Evolutionary conservation across 2,888 invertebrate genomes (phyloP), one percentile per base, ranked within the genome.

Genomic region (Dolomedes plantarius): DNA sequence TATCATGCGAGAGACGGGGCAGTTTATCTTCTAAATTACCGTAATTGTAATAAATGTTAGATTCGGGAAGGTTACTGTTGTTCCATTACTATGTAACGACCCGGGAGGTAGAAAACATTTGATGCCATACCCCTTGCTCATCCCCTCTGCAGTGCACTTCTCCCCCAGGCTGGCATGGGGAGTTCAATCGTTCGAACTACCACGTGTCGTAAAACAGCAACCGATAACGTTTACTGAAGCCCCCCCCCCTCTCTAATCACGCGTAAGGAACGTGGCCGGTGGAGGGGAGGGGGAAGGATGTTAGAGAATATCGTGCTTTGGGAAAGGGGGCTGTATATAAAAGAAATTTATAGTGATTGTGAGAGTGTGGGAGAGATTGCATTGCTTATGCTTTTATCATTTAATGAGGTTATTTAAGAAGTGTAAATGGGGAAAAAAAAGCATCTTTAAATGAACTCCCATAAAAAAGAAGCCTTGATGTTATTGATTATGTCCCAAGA

Each of bases 171-270:
- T 23, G 13, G 19, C 62, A 73, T 62, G 39, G 39, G 69, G 28
- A 23, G 50, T 64, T 67, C 50, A 76, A 76, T 76, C 64, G 56
- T 32, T 46, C 32, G 64, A 65, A 46, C 71, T 72, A 23, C 46
- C 69, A 46, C 79, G 79, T 79, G 72, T 79, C 79, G 72, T 79
- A 72, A 79, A 79, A 64, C 23, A 32, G 65, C 71, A 65, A 62
- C 39, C 71, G 79, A 79, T 79, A 79, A 46, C 72, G 69, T 31
- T 78, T 41, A 41, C 71, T n/a, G 27, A 71, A 31, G 7, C 31
- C 2, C 16, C 41, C 16, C 41, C 16, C 41, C n/a, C n/a, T n/a
- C n/a, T n/a, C n/a, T 79, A 79, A 79, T 79, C 72, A 41, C 64
- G 65, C 71, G 69, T 62, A 64, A 69, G 32, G 46, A 50, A 68